phyloP scores from a whole-genome alignment of 2,113 vertebrate species.

The Centrocercus urophasianus region DNA sequence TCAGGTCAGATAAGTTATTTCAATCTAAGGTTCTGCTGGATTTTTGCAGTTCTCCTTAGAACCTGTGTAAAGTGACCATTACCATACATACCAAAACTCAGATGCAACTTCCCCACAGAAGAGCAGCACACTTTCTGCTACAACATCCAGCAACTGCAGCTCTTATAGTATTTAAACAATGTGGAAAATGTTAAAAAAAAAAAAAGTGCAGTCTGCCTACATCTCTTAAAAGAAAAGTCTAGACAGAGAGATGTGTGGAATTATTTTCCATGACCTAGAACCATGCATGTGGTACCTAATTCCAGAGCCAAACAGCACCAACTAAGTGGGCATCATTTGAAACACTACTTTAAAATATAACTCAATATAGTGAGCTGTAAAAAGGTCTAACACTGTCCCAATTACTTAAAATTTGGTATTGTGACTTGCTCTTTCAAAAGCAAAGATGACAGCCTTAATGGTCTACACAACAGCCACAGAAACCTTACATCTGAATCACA shows the following conservation, averaged over 20 bases:
- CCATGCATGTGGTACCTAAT: not conserved
- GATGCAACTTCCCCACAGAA: not conserved
- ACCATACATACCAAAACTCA: not conserved
- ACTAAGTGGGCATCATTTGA: not conserved
- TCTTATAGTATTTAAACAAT: not conserved
- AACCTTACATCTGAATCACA: not conserved
- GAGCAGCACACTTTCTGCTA: not conserved
- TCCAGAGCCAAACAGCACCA: not conserved
- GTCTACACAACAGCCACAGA: not conserved
- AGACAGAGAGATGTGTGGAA: not conserved
- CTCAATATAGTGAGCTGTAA: not conserved
- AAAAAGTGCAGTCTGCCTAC: not conserved
- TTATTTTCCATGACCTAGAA: not conserved
- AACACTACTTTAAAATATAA: not conserved
- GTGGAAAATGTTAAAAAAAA: not conserved
- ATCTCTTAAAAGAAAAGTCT: not conserved
- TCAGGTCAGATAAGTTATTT: accelerated
- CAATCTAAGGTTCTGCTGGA: not conserved
- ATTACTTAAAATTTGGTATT: not conserved
- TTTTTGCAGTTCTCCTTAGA: not conserved
- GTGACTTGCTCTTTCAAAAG: not conserved
- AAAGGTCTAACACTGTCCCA: not conserved
- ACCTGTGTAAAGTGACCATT: not conserved
- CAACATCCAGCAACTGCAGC: not conserved
- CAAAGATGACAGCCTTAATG: not conserved